Evolutionary conservation across 2,888 invertebrate species (phyloP).

Genomic region (Cremastobaeus sp.): DNA sequence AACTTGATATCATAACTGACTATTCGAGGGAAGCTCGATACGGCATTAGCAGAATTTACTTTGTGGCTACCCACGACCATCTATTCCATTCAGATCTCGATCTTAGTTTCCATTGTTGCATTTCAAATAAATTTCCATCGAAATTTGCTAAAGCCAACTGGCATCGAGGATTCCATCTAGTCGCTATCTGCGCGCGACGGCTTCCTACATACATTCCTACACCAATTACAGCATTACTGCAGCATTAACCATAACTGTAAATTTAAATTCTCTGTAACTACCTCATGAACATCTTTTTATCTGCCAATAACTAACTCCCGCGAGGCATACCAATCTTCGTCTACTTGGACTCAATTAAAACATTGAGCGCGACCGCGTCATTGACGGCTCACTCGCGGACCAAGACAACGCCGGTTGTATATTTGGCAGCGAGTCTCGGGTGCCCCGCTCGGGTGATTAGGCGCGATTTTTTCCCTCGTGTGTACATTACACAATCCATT

Average conservation of each 20-base stretch:
- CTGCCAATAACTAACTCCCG: slow-evolving; percentile 30
- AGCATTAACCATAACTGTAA: slow-evolving; percentile 48
- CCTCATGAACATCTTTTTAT: slow-evolving; percentile 40
- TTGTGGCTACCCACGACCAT: slow-evolving; percentile 11
- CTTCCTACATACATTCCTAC: slow-evolving; percentile 19
- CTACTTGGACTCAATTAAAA: slow-evolving; percentile 48
- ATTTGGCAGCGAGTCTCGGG: not conserved
- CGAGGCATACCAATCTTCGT: slow-evolving; percentile 19
- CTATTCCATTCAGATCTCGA: slow-evolving; percentile 33
- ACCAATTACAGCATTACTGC: slow-evolving; percentile 42
- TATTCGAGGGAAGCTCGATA: slow-evolving; percentile 10
- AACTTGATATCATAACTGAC: slow-evolving; percentile 16
- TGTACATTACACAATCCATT: slow-evolving; percentile 57
- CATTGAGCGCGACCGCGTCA: slow-evolving; percentile 33
- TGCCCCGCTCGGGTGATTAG: slow-evolving; percentile 42
- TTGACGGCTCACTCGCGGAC: slow-evolving; percentile 48
- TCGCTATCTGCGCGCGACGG: slow-evolving; percentile 7
- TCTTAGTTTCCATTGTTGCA: slow-evolving; percentile 38
- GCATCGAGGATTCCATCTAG: slow-evolving; percentile 26
- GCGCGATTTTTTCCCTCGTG: slow-evolving; percentile 45
- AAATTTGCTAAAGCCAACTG: slow-evolving; percentile 36
- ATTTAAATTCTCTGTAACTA: slow-evolving; percentile 36
- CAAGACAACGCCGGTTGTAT: slow-evolving; percentile 36
- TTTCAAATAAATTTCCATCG: slow-evolving; percentile 44
- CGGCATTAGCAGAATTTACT: slow-evolving; percentile 13